Evolutionary conservation across 2,797 vertebrate genomes (phyloP).

Genomic region (Rhadinocentrus ornatus): DNA sequence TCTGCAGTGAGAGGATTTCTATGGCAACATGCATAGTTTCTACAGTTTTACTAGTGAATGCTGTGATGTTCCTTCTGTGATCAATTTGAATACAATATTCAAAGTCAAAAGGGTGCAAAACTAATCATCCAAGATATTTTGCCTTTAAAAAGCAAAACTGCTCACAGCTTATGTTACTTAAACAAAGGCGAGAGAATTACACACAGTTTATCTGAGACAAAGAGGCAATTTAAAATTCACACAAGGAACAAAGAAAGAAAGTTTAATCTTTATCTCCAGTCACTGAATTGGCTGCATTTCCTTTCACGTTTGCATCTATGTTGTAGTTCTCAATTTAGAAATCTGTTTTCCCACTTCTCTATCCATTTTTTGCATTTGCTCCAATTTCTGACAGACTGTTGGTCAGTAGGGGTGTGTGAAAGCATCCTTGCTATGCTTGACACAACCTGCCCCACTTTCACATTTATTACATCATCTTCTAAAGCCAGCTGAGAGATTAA

Average conservation of each 20-base stretch:
- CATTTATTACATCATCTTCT: slow-evolving; percentile 56
- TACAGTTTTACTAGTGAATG: not conserved
- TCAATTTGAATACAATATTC: not conserved
- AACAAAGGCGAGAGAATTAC: not conserved
- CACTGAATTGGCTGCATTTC: not conserved
- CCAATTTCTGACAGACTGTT: slow-evolving; percentile 51
- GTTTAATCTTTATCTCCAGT: not conserved
- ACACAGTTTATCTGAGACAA: not conserved
- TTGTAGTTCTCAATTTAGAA: not conserved
- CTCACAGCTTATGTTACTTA: not conserved
- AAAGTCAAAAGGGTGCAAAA: not conserved
- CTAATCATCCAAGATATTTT: not conserved
- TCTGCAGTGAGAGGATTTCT: slow-evolving; percentile 43
- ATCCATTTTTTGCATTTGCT: slow-evolving; percentile 9
- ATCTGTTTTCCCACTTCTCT: not conserved
- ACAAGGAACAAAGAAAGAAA: not conserved
- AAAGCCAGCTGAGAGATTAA: slow-evolving; percentile 55
- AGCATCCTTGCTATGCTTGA: slow-evolving; percentile 37
- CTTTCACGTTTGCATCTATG: not conserved
- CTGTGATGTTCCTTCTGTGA: not conserved
- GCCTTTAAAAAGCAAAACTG: not conserved
- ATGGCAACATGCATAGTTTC: slow-evolving; percentile 23
- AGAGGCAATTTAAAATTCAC: not conserved
- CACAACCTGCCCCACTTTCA: slow-evolving; percentile 53
- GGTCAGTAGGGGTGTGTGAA: slow-evolving; percentile 57